phyloP scores from a whole-genome alignment of 2,797 vertebrate genomes.

The Syngnathus acus region DNA sequence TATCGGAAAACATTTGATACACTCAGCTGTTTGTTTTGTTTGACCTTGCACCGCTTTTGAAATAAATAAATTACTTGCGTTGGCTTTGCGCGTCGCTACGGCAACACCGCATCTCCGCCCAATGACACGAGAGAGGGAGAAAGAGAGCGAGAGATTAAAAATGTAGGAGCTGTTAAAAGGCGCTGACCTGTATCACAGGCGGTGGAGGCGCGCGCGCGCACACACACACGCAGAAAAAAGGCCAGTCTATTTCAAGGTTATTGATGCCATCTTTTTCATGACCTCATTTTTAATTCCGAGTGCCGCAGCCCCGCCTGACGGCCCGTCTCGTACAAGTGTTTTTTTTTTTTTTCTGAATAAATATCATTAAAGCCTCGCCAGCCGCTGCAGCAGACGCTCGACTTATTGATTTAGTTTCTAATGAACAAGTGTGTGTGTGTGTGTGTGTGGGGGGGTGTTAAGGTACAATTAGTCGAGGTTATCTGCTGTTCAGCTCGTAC shows the following conservation, averaged over 20 bases:
- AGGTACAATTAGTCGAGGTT: slow-evolving; percentile 64
- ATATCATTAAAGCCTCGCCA: slow-evolving; percentile 70
- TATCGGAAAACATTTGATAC: not conserved
- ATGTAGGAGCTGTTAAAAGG: slow-evolving; percentile 69
- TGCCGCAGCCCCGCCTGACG: slow-evolving; percentile 57
- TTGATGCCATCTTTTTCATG: slow-evolving; percentile 74
- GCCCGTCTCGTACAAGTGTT: slow-evolving; percentile 69
- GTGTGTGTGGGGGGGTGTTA: slow-evolving; percentile 10
- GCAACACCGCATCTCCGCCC: slow-evolving; percentile 40
- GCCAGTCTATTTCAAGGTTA: slow-evolving; percentile 73
- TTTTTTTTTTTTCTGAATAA: slow-evolving; percentile 54
- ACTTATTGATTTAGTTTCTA: slow-evolving; percentile 61
- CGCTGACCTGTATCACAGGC: slow-evolving; percentile 67
- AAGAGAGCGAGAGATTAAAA: slow-evolving; percentile 49
- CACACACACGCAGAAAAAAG: slow-evolving; percentile 34
- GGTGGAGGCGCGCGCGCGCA: slow-evolving; percentile 24
- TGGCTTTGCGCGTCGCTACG: slow-evolving; percentile 67
- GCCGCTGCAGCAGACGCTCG: slow-evolving; percentile 53
- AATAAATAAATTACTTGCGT: slow-evolving; percentile 67
- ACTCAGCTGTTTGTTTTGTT: not conserved
- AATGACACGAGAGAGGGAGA: slow-evolving; percentile 34
- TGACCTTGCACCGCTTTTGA: slow-evolving; percentile 37
- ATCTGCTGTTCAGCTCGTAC: slow-evolving; percentile 45
- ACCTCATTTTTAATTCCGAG: slow-evolving; percentile 74
- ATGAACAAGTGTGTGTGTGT: slow-evolving; percentile 36